phyloP scores from a whole-genome alignment of 2,888 invertebrate genomes.

The Escarpia spicata region DNA sequence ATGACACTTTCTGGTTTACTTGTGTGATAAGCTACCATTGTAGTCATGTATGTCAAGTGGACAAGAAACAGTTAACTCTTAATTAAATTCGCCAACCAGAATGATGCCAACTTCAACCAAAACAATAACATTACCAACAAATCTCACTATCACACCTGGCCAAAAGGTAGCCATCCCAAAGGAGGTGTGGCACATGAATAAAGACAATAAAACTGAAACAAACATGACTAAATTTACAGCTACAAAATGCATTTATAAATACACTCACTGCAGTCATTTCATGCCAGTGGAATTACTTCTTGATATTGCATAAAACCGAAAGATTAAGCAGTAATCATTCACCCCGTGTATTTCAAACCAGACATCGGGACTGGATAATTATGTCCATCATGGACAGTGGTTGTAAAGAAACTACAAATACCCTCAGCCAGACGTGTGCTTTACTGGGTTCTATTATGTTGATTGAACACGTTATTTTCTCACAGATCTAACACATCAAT shows the following conservation, averaged over 20 bases:
- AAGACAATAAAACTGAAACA: neutral
- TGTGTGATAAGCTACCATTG: neutral
- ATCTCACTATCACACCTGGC: neutral
- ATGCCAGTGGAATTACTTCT: neutral
- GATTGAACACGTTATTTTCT: neutral
- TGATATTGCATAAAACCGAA: neutral
- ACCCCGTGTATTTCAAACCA: neutral
- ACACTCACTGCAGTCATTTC: neutral
- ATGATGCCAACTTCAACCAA: neutral
- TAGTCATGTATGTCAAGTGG: neutral
- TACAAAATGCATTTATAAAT: neutral
- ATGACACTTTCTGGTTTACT: neutral
- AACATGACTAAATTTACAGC: neutral
- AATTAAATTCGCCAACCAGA: neutral
- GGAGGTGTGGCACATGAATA: neutral
- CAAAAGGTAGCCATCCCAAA: neutral
- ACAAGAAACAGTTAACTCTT: neutral
- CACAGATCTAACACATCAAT: neutral
- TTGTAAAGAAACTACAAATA: neutral
- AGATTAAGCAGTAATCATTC: too few relatives aligned
- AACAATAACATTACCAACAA: neutral
- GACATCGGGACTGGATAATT: neutral
- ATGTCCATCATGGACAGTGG: neutral
- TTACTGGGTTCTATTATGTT: neutral
- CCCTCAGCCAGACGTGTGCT: too few relatives aligned